These are phyloP conservation scores for Oophaga pumilio DNA, from an alignment of 2,113 vertebrate genomes.

Conservation along the genomic window DNA sequence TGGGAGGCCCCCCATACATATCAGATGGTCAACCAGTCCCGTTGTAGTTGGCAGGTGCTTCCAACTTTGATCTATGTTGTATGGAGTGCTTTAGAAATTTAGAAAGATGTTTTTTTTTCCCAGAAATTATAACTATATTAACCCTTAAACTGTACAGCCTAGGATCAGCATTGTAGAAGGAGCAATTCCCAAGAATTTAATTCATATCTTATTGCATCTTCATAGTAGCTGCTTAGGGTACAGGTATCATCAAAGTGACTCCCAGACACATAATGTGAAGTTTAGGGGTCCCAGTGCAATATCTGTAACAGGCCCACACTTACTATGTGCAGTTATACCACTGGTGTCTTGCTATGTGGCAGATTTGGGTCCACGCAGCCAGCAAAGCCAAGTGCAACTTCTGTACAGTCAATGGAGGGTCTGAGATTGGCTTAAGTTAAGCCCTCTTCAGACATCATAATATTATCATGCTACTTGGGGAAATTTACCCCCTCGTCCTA, in stretches of 20 bases:
- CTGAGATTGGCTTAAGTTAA: not conserved
- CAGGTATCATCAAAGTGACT: not conserved
- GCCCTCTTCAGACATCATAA: not conserved
- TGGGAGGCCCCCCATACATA: no score
- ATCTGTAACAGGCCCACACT: not conserved
- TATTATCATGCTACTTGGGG: not conserved
- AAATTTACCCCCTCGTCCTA: not conserved
- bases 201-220: not conserved
- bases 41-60: no score
- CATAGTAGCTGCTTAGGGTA: not conserved
- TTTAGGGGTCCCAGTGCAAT: not conserved
- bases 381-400: no score
- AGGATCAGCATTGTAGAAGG: not conserved
- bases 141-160: not conserved
- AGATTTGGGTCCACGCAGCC: no score
- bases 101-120: not conserved
- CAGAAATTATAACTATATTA: not conserved
- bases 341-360: not conserved
- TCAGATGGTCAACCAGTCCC: no score
- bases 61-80: no score
- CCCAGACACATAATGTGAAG: not conserved
- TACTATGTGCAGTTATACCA: no score
- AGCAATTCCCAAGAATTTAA: not conserved
- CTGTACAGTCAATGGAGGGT: not conserved
- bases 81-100: not conserved